phyloP scores from a whole-genome alignment of 2,797 vertebrate species.

The Enoplosus armatus region DNA sequence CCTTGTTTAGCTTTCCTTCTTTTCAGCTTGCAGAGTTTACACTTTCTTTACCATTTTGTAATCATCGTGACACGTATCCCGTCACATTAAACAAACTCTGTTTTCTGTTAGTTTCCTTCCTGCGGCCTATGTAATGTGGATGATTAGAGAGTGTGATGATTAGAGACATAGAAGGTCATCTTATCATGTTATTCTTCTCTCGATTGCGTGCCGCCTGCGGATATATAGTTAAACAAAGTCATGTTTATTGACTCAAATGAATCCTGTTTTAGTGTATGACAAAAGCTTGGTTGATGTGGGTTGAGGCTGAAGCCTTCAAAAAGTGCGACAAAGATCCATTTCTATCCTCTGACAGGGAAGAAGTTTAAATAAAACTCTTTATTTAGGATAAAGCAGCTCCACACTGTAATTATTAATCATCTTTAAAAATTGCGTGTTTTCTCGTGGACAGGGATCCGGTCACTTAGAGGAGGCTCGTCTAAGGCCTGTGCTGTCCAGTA shows the following conservation, averaged over 20 bases:
- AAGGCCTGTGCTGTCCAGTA: conserved; percentile 87
- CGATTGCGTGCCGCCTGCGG: conserved; percentile 26
- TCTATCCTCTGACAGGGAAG: not conserved
- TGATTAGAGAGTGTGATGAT: conserved; percentile 73
- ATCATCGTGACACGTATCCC: conserved; percentile 50
- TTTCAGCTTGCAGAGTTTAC: conserved; percentile 57
- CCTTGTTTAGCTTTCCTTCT: conserved; percentile 50
- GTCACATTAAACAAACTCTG: conserved; percentile 46
- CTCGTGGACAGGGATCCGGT: conserved; percentile 70
- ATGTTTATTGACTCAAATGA: conserved; percentile 23
- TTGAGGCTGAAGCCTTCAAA: not conserved
- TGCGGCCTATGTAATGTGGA: conserved; percentile 35
- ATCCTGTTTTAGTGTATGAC: conserved; percentile 19
- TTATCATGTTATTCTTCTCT: conserved; percentile 37
- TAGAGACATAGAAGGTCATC: conserved; percentile 39
- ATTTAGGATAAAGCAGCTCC: not conserved
- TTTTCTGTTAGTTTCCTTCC: conserved; percentile 69
- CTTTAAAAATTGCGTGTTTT: conserved; percentile 3
- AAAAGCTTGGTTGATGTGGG: not conserved
- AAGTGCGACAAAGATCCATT: not conserved
- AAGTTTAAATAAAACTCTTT: not conserved
- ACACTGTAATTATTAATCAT: not conserved
- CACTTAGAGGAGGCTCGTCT: conserved; percentile 90
- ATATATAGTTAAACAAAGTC: conserved; percentile 46
- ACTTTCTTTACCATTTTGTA: conserved; percentile 57